These are phyloP conservation scores for Norana najaformis DNA, from an alignment of 2,888 invertebrate species.

Conservation along the genomic window DNA sequence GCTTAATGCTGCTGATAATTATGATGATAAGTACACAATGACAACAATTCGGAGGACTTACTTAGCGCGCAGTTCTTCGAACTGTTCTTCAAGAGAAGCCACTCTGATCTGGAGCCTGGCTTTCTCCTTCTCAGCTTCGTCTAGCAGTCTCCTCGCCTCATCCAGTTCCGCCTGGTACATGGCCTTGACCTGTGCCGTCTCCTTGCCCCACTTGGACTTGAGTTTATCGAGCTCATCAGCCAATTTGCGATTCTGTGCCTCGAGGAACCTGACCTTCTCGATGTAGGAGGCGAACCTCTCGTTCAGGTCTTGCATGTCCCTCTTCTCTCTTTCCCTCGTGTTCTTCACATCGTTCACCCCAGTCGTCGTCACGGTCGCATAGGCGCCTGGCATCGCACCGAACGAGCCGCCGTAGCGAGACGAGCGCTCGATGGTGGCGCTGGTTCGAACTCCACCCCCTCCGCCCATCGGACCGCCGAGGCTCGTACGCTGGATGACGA, in stretches of 20 bases:
- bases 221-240: constrained; percentile 60
- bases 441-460: background rate
- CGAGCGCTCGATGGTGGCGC: constrained; percentile 24
- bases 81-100: constrained; percentile 62
- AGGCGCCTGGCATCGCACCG: constrained; percentile 38
- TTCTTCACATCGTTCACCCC: constrained; percentile 52
- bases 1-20: constrained; percentile 28
- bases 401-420: constrained; percentile 18
- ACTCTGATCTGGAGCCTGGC: constrained; percentile 64
- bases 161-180: constrained; percentile 65
- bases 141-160: constrained; percentile 64
- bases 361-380: constrained; percentile 42
- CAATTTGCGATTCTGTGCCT: constrained; percentile 63
- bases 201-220: constrained; percentile 48
- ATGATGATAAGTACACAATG: constrained; percentile 26
- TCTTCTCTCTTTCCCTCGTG: constrained; percentile 64
- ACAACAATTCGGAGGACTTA: constrained; percentile 36
- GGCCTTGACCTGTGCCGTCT: constrained; percentile 57
- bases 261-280: constrained; percentile 63
- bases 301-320: constrained; percentile 66
- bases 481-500: constrained; percentile 40
- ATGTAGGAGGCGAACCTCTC: constrained; percentile 66
- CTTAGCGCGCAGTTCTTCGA: constrained; percentile 53
- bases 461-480: constrained; percentile 30
- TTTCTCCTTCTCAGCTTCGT: constrained; percentile 64